Base-by-base conservation (phyloP, 2,888 invertebrate genomes). In the Agrotis exclamationis region DNA sequence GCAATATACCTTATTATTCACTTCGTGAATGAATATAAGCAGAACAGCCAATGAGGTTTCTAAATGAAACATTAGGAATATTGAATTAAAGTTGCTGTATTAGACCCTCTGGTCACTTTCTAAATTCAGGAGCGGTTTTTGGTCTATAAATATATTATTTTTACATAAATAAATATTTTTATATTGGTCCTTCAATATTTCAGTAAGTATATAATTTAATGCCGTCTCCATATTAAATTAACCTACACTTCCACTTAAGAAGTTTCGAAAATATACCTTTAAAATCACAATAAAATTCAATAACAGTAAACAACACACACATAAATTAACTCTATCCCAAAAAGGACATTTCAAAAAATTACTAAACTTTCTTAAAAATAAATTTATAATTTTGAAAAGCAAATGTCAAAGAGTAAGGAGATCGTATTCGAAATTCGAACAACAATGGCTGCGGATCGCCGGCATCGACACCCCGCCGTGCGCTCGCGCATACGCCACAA, bases 321-420 rank as follows among this genome's bases (percentile, higher is more conserved):
- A 84, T 80, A 84, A 84, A 82, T 82, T 76, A 70, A 74, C 51
- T 51, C 74, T 65, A 59, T 66, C 67, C 74, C 65, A 59, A 85
- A 78, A 80, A 80, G 79, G 82, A 85, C 86, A 80, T 80, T 82
- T 86, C 81, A 87, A 88, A 87, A 39, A 92, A 90, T 92, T 90
- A 92, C 90, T 91, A 89, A 91, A 91, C 88, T 90, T 90, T 91
- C 75, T 91, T 92, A 90, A 91, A 91, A 89, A 92, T 91, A 90
- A 91, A 93, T 92, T 93, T 93, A 94, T 93, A 93, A 93, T 93
- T 94, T 94, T 93, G 90, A 93, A 91, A 75, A 92, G 90, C 90
- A 87, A 92, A 95, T 89, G 92, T 93, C 93, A 91, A 93, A 93
- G 91, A 92, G 92, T 93, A 92, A 93, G 91, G 88, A 90, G 92